Evolutionary conservation across 2,888 invertebrate genomes (phyloP).

Genomic region (Eutolmus rufibarbis): DNA sequence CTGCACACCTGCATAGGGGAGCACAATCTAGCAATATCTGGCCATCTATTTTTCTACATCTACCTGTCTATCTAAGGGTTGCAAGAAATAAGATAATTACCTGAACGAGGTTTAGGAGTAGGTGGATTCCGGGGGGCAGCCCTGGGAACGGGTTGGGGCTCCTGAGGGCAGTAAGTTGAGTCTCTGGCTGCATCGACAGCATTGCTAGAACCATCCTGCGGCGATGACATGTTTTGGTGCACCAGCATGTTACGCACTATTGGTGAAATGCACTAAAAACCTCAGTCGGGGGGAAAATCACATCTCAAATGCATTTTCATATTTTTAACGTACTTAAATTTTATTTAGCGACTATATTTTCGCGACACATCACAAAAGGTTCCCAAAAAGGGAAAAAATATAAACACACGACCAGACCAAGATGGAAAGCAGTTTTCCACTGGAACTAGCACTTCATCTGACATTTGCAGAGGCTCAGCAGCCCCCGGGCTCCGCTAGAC

Average conservation of each 20-base stretch:
- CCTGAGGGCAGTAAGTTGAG: constrained; percentile 58
- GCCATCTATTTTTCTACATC: not conserved
- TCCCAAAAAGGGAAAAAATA: not conserved
- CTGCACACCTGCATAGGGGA: not conserved
- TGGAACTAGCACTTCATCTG: constrained; percentile 33
- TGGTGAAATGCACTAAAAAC: not conserved
- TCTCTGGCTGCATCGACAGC: constrained; percentile 62
- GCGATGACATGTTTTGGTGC: constrained; percentile 48
- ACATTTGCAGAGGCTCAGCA: not conserved
- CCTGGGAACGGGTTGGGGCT: constrained; percentile 56
- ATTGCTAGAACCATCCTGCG: constrained; percentile 54
- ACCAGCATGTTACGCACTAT: constrained; percentile 5
- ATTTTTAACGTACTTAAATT: not conserved
- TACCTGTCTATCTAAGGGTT: not conserved
- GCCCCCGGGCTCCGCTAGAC: not conserved
- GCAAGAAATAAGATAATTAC: constrained; percentile 49
- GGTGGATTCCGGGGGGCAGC: constrained; percentile 60
- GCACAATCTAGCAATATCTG: not conserved
- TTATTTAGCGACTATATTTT: not conserved
- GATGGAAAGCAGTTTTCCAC: constrained; percentile 44
- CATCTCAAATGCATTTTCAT: not conserved
- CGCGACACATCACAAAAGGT: not conserved
- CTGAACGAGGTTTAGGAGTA: constrained; percentile 62
- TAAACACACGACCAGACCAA: constrained; percentile 43
- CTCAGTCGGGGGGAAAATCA: not conserved